A percentile compares a stretch with the other conserved stretches of the same genome.
Conservation (phyloP, 2,797 vertebrate species). For the Garrulus glandarius region DNA sequence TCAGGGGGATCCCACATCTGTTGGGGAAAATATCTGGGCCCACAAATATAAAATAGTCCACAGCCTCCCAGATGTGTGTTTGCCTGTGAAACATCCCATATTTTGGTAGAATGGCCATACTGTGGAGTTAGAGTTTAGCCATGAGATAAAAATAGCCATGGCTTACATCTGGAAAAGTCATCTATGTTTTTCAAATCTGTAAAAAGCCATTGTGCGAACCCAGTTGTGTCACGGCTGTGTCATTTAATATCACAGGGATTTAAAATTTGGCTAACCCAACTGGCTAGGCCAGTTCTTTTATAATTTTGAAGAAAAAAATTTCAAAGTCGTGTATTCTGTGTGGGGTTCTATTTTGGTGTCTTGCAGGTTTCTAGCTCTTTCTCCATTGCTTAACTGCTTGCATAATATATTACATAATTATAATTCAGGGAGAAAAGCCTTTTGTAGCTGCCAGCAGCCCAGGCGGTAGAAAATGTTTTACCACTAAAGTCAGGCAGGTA, state of each 20-base stretch:
- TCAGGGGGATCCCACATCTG: not conserved
- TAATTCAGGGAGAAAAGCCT: not conserved
- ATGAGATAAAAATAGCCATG: not conserved
- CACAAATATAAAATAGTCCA: not conserved
- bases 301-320: not conserved
- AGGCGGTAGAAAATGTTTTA: slow-evolving; percentile 15
- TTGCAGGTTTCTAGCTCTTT: not conserved
- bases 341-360: not conserved
- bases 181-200: not conserved
- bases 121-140: not conserved
- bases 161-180: not conserved
- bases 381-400: not conserved
- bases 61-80: not conserved
- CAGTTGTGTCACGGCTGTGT: not conserved
- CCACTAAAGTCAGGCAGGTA: not conserved
- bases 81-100: not conserved
- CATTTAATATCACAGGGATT: not conserved
- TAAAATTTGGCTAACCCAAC: not conserved
- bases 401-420: not conserved
- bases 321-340: not conserved
- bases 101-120: not conserved
- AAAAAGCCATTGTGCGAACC: not conserved
- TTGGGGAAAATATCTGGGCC: not conserved
- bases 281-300: not conserved
- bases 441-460: not conserved